A percentile compares a stretch with the other conserved stretches of the same genome.
Evolutionary conservation across 1,140 invertebrate genomes (phyloP).

Genomic region (Neodiprion virginianus): DNA sequence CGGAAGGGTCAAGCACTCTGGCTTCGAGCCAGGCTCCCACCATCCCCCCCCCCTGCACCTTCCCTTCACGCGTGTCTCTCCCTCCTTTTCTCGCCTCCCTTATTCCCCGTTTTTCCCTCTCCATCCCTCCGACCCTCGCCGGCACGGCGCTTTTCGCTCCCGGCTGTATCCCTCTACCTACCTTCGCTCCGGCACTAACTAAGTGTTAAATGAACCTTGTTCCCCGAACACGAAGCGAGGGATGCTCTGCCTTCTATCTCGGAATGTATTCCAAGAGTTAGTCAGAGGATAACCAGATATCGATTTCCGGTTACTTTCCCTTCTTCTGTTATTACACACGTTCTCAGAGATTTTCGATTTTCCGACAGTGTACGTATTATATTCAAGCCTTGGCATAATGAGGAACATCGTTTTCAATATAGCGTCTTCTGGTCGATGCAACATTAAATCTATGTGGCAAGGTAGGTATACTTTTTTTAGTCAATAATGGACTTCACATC

Average conservation of each 20-base stretch:
- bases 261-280: constrained; percentile 5
- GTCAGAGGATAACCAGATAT: background rate
- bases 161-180: constrained; percentile 3
- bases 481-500: no score
- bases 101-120: constrained; percentile 19
- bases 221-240: background rate
- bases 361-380: no score
- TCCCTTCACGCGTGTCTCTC: constrained; percentile 4
- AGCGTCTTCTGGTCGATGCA: no score
- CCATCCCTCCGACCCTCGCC: background rate
- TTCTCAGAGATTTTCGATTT: no score
- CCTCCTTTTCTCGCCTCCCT: constrained; percentile 22
- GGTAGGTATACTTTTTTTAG: no score
- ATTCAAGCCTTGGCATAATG: no score
- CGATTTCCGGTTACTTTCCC: constrained; percentile 9
- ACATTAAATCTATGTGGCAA: no score
- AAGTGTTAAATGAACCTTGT: constrained; percentile 21
- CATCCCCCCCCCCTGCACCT: constrained; percentile 28
- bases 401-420: no score
- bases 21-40: constrained; percentile 32
- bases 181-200: constrained; percentile 16
- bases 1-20: constrained; percentile 46
- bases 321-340: background rate
- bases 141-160: background rate
- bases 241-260: background rate